These are phyloP conservation scores for Calameuta pallipes DNA, from an alignment of 2,888 invertebrate genomes.

Conservation along the genomic window DNA sequence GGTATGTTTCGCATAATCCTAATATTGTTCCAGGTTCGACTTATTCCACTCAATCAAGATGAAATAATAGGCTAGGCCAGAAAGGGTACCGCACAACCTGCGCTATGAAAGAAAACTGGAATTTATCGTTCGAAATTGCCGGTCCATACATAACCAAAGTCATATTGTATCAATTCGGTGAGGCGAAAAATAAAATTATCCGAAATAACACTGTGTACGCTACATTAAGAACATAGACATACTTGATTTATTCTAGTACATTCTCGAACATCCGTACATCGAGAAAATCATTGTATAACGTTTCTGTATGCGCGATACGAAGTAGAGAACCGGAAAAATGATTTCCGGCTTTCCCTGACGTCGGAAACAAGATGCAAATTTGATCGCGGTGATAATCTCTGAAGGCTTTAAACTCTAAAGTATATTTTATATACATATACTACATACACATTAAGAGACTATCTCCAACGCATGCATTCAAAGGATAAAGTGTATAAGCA, in stretches of 20 bases:
- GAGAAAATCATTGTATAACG: background rate
- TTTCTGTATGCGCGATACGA: background rate
- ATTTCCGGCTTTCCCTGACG: background rate
- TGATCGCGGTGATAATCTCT: background rate
- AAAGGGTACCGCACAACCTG: background rate
- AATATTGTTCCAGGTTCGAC: conserved; percentile 5
- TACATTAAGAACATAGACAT: background rate
- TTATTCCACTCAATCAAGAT: conserved; percentile 17
- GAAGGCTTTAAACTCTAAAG: background rate
- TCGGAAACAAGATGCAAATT: background rate
- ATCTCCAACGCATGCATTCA: background rate
- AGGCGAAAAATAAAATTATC: background rate
- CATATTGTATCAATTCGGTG: background rate
- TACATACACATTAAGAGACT: background rate
- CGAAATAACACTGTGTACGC: background rate
- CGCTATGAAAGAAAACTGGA: too few relatives aligned
- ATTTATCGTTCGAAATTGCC: too few relatives aligned
- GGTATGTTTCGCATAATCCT: background rate
- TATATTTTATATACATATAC: too few relatives aligned
- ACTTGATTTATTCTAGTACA: background rate
- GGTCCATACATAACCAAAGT: too few relatives aligned
- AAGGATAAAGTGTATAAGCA: background rate
- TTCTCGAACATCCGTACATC: background rate
- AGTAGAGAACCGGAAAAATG: background rate
- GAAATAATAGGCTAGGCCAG: conserved; percentile 3